A percentile compares a stretch with the other conserved stretches of the same genome.
These are phyloP conservation scores for Agriopis aurantiaria DNA, from an alignment of 2,888 invertebrate genomes.

Conservation along the genomic window DNA sequence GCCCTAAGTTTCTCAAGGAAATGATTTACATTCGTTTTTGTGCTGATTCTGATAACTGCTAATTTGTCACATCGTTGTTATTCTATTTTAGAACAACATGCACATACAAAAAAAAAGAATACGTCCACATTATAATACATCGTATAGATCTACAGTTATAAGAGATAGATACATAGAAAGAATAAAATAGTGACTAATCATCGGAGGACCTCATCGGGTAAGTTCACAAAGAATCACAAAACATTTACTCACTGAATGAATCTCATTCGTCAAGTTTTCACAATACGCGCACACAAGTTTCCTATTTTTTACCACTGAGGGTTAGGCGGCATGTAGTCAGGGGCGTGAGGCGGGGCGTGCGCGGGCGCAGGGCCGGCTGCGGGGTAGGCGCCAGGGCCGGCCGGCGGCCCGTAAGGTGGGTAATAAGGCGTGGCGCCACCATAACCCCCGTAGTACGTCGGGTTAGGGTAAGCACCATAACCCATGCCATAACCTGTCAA, in stretches of 20 bases:
- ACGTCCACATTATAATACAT: constrained; percentile 23
- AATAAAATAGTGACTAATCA: constrained; percentile 50
- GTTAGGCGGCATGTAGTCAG: constrained; percentile 75
- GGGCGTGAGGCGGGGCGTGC: constrained; percentile 56
- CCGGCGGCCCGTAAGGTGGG: constrained; percentile 72
- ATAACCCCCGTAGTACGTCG: constrained; percentile 86
- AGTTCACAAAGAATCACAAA: constrained; percentile 45
- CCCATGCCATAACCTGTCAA: constrained; percentile 76
- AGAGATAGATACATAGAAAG: constrained; percentile 41
- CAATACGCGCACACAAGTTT: constrained; percentile 32
- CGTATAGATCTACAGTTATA: constrained; percentile 6
- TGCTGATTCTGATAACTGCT: constrained; percentile 15
- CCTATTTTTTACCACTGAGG: constrained; percentile 72
- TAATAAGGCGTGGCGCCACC: constrained; percentile 80
- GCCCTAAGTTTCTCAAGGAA: background rate
- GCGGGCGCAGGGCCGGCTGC: constrained; percentile 55
- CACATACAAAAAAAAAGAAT: constrained; percentile 10
- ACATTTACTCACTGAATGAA: constrained; percentile 49
- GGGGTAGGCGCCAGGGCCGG: constrained; percentile 58
- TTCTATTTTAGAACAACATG: constrained; percentile 1
- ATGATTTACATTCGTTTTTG: constrained; percentile 6
- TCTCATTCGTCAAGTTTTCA: constrained; percentile 30
- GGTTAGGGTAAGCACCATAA: constrained; percentile 76
- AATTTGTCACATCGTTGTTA: constrained; percentile 11
- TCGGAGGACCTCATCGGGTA: constrained; percentile 42